phyloP scores from a whole-genome alignment of 2,888 invertebrate species.

The Drosophila bunnanda region DNA sequence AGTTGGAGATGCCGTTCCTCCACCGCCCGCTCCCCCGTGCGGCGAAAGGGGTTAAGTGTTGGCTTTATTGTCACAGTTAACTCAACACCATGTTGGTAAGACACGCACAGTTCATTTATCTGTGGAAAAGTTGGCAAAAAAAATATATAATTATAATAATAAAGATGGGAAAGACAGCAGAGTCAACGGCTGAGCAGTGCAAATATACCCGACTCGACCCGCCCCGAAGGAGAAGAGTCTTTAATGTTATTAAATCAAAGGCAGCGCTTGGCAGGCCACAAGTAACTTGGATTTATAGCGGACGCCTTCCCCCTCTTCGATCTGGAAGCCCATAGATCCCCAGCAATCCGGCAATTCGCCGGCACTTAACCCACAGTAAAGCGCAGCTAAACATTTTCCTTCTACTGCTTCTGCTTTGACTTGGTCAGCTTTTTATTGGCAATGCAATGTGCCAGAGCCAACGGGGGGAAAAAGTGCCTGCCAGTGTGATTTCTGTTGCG shows the following conservation, averaged over 20 bases:
- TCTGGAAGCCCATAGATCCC: conserved; percentile 1
- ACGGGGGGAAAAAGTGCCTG: not conserved
- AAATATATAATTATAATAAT: too few species aligned
- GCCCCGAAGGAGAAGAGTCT: conserved; percentile 20
- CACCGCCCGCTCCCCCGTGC: not conserved
- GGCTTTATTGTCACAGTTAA: conserved; percentile 49
- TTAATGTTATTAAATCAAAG: conserved; percentile 59
- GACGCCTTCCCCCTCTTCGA: conserved; percentile 5
- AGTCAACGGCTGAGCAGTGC: too few species aligned
- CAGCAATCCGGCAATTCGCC: conserved; percentile 10
- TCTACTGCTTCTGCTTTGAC: conserved; percentile 24
- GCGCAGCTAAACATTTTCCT: conserved; percentile 37
- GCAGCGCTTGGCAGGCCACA: conserved; percentile 47
- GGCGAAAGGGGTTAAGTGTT: conserved; percentile 36
- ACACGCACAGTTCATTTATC: conserved; percentile 49
- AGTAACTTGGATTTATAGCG: conserved; percentile 58
- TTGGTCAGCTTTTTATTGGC: conserved; percentile 55
- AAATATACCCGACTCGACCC: conserved; percentile 1
- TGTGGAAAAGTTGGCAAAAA: conserved; percentile 40
- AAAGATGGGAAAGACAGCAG: not conserved
- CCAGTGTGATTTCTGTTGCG: too few species aligned
- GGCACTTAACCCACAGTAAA: conserved; percentile 30
- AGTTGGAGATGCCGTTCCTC: not conserved
- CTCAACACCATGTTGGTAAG: conserved; percentile 27
- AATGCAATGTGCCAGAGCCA: conserved; percentile 33